These are phyloP conservation scores for Platynereis dumerilii DNA, from an alignment of 2,888 invertebrate species.

Conservation along the genomic window DNA sequence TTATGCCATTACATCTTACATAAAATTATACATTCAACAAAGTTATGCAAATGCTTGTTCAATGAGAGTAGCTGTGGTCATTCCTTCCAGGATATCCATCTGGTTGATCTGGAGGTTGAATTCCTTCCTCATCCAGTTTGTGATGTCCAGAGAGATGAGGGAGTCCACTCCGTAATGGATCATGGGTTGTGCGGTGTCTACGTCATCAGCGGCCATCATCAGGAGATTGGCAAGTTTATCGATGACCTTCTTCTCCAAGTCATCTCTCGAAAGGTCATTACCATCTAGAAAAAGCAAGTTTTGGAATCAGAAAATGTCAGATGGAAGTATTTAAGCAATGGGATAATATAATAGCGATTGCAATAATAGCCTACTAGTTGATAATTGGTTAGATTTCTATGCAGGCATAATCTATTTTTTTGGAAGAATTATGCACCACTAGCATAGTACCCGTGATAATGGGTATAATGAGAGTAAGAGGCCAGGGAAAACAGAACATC, in stretches of 20 bases:
- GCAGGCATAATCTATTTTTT: no score
- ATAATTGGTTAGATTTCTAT: no score
- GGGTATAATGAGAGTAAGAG: no score
- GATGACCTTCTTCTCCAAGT: slow-evolving; percentile 7
- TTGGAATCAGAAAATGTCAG: no score
- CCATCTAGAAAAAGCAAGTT: neutral
- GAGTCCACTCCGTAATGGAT: slow-evolving; percentile 17
- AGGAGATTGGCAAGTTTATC: slow-evolving; percentile 11
- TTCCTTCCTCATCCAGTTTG: slow-evolving; percentile 22
- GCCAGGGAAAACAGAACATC: no score
- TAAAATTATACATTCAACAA: no score
- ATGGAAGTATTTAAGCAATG: no score
- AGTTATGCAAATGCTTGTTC: neutral
- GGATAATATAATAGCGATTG: no score
- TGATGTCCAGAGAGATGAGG: slow-evolving; percentile 17
- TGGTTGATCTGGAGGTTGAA: slow-evolving; percentile 17
- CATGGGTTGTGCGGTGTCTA: slow-evolving; percentile 12
- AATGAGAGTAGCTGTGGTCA: slow-evolving; percentile 11
- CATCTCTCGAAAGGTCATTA: slow-evolving; percentile 10
- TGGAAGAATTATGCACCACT: no score
- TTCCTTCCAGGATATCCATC: slow-evolving; percentile 19
- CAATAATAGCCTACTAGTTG: no score
- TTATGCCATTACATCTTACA: no score
- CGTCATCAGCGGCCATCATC: slow-evolving; percentile 17
- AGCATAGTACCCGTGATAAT: no score